Evolutionary conservation across 2,113 vertebrate genomes (phyloP).

Genomic region (Macrotis lagotis): DNA sequence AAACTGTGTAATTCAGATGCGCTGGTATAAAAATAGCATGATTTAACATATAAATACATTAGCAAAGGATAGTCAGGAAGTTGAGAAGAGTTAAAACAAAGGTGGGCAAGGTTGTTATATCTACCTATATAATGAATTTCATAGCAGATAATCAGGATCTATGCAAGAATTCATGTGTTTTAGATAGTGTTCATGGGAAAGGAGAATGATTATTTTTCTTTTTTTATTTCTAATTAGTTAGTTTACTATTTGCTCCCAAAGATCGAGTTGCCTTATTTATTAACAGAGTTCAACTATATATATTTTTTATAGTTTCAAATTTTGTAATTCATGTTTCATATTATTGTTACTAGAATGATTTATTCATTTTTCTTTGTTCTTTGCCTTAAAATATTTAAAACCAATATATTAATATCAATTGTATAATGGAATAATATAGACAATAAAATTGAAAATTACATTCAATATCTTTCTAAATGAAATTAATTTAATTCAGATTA

Average conservation of each 20-base stretch:
- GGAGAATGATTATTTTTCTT: neutral
- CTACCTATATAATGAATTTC: neutral
- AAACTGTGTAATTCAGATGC: neutral
- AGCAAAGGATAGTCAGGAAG: neutral
- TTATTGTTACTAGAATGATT: neutral
- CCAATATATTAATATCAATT: constrained; percentile 13
- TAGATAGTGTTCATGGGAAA: neutral
- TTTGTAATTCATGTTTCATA: constrained; percentile 32
- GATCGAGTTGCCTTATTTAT: constrained; percentile 21
- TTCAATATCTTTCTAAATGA: neutral
- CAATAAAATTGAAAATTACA: neutral
- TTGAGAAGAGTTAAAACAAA: neutral
- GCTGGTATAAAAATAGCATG: neutral
- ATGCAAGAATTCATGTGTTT: neutral
- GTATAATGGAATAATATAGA: neutral
- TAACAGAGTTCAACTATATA: constrained; percentile 28
- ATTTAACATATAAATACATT: neutral
- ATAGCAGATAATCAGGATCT: neutral
- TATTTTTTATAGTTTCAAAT: constrained; percentile 15
- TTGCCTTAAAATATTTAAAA: constrained; percentile 30
- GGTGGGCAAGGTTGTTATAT: neutral
- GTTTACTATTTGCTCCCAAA: neutral
- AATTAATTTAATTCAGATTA: neutral
- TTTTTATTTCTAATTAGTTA: neutral
- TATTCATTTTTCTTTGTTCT: neutral